Evolutionary conservation across 2,113 vertebrate species (phyloP).

Genomic region (Rutilus rutilus): DNA sequence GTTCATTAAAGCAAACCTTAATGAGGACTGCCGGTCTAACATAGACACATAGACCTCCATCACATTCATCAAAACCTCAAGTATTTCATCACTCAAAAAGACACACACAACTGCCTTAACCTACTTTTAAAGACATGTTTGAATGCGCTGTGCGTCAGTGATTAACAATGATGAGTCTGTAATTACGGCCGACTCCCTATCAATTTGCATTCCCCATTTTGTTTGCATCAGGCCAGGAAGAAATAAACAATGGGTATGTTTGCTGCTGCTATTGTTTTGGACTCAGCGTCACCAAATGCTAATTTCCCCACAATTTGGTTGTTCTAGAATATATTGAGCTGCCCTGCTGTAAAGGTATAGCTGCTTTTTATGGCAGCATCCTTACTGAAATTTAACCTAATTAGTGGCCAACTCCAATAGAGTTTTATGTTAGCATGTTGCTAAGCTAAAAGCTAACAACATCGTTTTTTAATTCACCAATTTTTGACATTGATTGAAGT

Average conservation of each 20-base stretch:
- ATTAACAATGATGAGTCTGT: slow-evolving; percentile 32
- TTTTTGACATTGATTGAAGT: neutral
- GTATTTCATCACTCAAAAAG: slow-evolving; percentile 23
- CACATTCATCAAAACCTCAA: slow-evolving; percentile 19
- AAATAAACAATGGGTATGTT: slow-evolving; percentile 11
- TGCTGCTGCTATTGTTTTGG: slow-evolving; percentile 32
- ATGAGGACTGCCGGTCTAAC: slow-evolving; percentile 40
- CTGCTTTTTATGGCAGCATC: neutral
- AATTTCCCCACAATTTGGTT: neutral
- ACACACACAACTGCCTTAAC: slow-evolving; percentile 22
- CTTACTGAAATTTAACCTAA: neutral
- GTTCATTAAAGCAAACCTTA: slow-evolving; percentile 54
- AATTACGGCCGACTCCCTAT: slow-evolving; percentile 1
- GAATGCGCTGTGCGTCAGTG: slow-evolving; percentile 10
- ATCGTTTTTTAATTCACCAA: neutral
- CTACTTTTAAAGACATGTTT: slow-evolving; percentile 25
- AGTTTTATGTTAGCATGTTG: neutral
- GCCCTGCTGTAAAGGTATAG: neutral
- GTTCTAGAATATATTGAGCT: neutral
- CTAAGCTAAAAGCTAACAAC: neutral
- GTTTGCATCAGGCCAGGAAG: slow-evolving; percentile 31
- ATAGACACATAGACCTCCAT: slow-evolving; percentile 16
- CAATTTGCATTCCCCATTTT: slow-evolving; percentile 19
- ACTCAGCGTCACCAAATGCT: neutral
- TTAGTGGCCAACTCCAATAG: neutral